phyloP scores from a whole-genome alignment of 2,113 vertebrate genomes.

The Mastomys coucha region DNA sequence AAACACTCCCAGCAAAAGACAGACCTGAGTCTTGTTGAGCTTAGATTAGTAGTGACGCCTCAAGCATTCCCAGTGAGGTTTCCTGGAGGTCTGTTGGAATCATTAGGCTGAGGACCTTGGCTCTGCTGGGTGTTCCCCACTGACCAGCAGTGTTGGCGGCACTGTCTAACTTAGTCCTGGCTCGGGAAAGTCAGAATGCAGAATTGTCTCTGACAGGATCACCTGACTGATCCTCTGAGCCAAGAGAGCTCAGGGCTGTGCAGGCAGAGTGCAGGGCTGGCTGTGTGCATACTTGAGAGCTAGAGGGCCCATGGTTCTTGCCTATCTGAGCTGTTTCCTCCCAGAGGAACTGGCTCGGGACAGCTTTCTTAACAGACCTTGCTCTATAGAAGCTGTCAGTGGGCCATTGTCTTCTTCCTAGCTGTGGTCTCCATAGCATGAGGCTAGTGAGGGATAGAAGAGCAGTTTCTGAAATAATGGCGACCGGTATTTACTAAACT shows the following conservation, averaged over 20 bases:
- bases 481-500: not conserved
- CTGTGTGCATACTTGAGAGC: not conserved
- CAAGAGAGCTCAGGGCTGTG: too few relatives aligned
- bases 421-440: not conserved
- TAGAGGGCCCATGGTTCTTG: not conserved
- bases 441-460: not conserved
- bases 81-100: not conserved
- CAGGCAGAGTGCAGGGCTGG: not conserved
- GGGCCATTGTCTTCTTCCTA: not conserved
- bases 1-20: not conserved
- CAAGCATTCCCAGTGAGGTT: not conserved
- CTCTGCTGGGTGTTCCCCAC: not conserved
- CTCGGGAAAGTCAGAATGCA: not conserved
- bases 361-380: not conserved
- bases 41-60: not conserved
- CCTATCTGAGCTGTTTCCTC: not conserved
- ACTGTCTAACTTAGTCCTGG: not conserved
- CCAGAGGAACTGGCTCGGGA: not conserved
- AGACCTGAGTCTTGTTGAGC: constrained; percentile 9
- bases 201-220: not conserved
- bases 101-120: not conserved
- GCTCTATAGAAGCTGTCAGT: not conserved
- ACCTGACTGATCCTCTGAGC: not conserved
- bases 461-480: not conserved
- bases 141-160: not conserved